Conservation (phyloP, 2,888 invertebrate species). For the Hyposoter didymator region DNA sequence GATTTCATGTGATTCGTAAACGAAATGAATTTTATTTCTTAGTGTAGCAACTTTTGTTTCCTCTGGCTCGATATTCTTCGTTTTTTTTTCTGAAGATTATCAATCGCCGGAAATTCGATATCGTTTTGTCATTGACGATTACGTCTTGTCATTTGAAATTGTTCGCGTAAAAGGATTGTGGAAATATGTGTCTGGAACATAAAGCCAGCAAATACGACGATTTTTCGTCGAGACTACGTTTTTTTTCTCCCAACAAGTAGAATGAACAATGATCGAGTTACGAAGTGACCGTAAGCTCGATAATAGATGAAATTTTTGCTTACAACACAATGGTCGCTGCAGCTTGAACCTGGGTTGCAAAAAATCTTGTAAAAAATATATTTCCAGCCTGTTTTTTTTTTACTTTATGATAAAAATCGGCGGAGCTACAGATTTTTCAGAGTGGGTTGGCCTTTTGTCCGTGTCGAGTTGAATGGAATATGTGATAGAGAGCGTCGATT, state of each 20-base stretch:
- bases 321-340: not conserved
- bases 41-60: no score
- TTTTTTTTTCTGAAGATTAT: not conserved
- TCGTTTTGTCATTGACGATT: no score
- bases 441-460: constrained; percentile 12
- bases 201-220: not conserved
- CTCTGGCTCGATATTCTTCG: not conserved
- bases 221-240: not conserved
- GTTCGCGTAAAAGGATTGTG: not conserved
- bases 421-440: constrained; percentile 21
- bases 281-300: not conserved
- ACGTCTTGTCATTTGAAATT: not conserved
- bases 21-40: no score
- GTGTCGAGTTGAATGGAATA: constrained; percentile 16
- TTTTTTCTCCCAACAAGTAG: not conserved
- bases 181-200: not conserved
- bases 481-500: constrained; percentile 43
- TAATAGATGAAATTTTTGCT: not conserved
- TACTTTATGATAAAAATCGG: not conserved
- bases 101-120: not conserved
- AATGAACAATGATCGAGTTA: not conserved
- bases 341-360: not conserved
- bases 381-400: not conserved
- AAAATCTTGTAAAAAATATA: not conserved
- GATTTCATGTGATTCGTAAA: no score